Base-by-base conservation (phyloP, 2,113 vertebrate genomes). In the Dasypus novemcinctus region DNA sequence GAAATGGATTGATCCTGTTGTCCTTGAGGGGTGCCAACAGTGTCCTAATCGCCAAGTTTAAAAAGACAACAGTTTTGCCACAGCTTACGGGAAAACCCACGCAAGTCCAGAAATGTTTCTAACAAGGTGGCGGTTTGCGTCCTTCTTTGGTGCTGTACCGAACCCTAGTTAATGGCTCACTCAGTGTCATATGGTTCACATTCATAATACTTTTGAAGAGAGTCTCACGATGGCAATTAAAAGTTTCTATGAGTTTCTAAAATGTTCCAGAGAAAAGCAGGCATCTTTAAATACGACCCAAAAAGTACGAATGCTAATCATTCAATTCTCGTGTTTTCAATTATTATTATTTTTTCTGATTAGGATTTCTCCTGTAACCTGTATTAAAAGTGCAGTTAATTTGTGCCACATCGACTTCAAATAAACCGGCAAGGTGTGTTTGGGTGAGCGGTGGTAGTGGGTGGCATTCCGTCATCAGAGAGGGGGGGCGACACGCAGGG, bases 161-260 rank as follows among this genome's bases (percentile, higher is more conserved):
- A 59, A 41, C 61, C 41, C 31, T n/a, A 7, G 72, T 29, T 13
- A 38, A 7, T 2, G 0, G 54, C 2, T 41, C 59, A 18, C 68
- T 43, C 11, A 0, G 2, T 2, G 57, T 11, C 43, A 36, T 2
- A 21, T 0, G 17, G 41, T 41, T 25, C 0, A 0, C 4, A 4
- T 33, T 46, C 25, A 10, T 49, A 13, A 36, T 3, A 12, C 36
- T 27, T 57, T 8, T 7, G 64, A 38, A 49, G 15, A 54, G 71
- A 33, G 75, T 75, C 63, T 59, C 72, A 4, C 27, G 27, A 18
- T 0, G 7, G 33, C 59, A 43, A 59, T 25, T 31, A 27, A 38
- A n/a, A 57, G 78, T 36, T n/a, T 25, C 86, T 33, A 0, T 0
- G 14, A 64, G 25, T n/a, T 59, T 49, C 87, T 88, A 52, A 36